phyloP scores from a whole-genome alignment of 2,113 vertebrate species.

The Steatornis caripensis region DNA sequence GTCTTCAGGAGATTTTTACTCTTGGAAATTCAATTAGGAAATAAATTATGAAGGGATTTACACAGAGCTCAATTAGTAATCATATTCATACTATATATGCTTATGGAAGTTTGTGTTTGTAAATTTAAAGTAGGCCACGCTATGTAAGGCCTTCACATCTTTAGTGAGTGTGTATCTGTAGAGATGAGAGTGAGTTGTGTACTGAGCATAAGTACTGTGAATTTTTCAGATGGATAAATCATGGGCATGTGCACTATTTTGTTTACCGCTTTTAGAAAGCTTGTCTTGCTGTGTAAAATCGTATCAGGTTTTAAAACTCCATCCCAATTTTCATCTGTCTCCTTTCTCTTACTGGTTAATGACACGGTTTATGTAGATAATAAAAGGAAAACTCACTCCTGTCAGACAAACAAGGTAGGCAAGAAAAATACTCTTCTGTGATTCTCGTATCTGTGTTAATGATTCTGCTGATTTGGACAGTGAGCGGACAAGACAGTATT shows the following conservation, averaged over 20 bases:
- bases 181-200: not conserved
- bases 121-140: not conserved
- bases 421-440: not conserved
- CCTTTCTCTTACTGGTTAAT: not conserved
- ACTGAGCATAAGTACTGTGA: too few relatives aligned
- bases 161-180: not conserved
- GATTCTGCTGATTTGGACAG: not conserved
- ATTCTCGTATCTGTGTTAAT: not conserved
- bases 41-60: not conserved
- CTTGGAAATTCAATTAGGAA: not conserved
- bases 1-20: not conserved
- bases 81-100: not conserved
- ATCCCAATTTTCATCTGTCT: not conserved
- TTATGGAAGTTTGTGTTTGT: not conserved
- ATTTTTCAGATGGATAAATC: not conserved
- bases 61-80: not conserved
- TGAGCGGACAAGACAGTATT: not conserved
- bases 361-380: fast-evolving
- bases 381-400: not conserved
- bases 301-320: not conserved
- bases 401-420: not conserved
- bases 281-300: not conserved
- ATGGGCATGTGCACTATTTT: not conserved
- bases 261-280: not conserved
- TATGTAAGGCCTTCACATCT: fast-evolving